Evolutionary conservation across 2,888 invertebrate genomes (phyloP).

Genomic region (Galerucella pusilla): DNA sequence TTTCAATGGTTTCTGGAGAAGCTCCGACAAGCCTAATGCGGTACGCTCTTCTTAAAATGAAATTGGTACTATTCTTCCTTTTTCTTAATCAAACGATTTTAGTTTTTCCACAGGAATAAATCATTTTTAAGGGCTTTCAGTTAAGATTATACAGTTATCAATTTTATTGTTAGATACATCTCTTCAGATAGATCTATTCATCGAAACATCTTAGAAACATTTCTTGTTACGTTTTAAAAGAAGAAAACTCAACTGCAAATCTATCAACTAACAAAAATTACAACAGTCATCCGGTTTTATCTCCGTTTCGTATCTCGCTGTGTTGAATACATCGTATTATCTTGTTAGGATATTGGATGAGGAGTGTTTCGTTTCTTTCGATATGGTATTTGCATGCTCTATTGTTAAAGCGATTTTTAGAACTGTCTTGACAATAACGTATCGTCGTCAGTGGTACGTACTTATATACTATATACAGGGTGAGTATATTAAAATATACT

Average conservation of each 20-base stretch:
- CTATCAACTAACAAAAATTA: constrained; percentile 15
- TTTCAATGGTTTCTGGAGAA: too few species aligned
- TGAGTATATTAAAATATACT: not conserved
- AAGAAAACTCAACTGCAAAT: not conserved
- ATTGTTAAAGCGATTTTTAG: constrained; percentile 25
- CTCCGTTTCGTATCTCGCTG: constrained; percentile 9
- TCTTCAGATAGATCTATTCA: not conserved
- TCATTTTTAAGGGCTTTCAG: too few species aligned
- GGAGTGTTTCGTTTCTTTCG: constrained; percentile 28
- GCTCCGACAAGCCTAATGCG: too few species aligned
- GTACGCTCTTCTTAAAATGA: too few species aligned
- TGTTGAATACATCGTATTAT: constrained; percentile 30
- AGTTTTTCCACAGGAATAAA: too few species aligned
- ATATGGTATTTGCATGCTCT: constrained; percentile 25
- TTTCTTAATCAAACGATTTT: too few species aligned
- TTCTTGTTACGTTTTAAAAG: not conserved
- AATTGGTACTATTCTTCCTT: too few species aligned
- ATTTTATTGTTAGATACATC: not conserved
- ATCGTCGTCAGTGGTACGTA: not conserved
- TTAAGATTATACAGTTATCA: too few species aligned
- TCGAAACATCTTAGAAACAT: not conserved
- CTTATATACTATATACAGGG: not conserved
- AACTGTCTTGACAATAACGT: constrained; percentile 19
- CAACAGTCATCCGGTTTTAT: constrained; percentile 27
- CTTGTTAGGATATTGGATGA: constrained; percentile 26